phyloP scores from a whole-genome alignment of 2,888 invertebrate species.

The Stegana nigrithorax region DNA sequence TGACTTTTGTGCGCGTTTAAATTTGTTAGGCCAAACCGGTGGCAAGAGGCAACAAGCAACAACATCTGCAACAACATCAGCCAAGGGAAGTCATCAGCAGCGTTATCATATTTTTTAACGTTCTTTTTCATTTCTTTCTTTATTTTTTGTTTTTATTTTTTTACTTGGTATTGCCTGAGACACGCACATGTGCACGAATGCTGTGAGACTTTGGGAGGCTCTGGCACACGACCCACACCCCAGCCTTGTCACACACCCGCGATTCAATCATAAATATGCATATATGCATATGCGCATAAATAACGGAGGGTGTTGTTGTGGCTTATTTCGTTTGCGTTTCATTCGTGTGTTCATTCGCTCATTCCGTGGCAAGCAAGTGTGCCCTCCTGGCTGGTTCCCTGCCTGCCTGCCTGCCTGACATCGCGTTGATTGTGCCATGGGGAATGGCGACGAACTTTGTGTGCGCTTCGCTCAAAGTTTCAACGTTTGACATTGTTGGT shows the following conservation, averaged over 20 bases:
- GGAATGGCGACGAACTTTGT: constrained; percentile 35
- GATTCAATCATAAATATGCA: constrained; percentile 12
- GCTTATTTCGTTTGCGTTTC: constrained; percentile 33
- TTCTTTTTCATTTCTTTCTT: too few species aligned
- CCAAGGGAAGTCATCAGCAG: constrained; percentile 15
- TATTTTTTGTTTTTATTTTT: too few species aligned
- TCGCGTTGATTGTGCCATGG: constrained; percentile 56
- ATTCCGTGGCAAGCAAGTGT: constrained; percentile 15
- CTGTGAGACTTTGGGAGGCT: too few species aligned
- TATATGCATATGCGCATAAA: constrained; percentile 32
- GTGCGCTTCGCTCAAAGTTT: too few species aligned
- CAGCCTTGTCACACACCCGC: not conserved
- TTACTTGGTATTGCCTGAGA: too few species aligned
- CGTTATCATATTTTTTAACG: constrained; percentile 15
- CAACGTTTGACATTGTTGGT: too few species aligned
- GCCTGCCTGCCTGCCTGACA: not conserved
- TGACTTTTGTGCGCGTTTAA: constrained; percentile 10
- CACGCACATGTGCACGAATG: too few species aligned
- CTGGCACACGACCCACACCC: not conserved
- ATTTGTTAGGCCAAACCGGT: constrained; percentile 1
- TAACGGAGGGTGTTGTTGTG: constrained; percentile 49
- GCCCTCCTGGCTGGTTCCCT: constrained; percentile 27
- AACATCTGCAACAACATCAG: not conserved
- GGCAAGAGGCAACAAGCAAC: not conserved
- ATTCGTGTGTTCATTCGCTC: not conserved